phyloP scores from a whole-genome alignment of 2,113 vertebrate genomes.

The Neogale vison region DNA sequence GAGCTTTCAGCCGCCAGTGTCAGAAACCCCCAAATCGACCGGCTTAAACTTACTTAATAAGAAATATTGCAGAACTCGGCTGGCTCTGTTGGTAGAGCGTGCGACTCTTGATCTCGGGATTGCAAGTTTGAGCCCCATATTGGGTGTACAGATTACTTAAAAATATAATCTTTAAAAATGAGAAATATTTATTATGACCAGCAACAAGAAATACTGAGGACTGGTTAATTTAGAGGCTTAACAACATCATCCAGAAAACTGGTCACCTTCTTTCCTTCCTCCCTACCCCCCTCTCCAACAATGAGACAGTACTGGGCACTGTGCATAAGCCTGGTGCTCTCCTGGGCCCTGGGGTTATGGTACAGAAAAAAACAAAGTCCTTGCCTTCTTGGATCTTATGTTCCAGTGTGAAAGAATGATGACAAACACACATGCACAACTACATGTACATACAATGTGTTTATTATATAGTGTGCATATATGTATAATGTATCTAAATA shows the following conservation, averaged over 20 bases:
- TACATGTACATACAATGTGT: not conserved
- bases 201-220: not conserved
- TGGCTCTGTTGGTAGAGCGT: not conserved
- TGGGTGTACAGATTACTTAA: not conserved
- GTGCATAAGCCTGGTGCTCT: not conserved
- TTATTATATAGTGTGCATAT: not conserved
- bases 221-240: not conserved
- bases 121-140: not conserved
- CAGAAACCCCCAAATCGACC: accelerated
- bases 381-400: not conserved
- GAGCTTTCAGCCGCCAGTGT: not conserved
- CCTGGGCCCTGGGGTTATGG: not conserved
- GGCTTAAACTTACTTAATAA: not conserved
- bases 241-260: not conserved
- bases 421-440: not conserved
- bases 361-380: not conserved
- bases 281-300: not conserved
- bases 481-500: not conserved
- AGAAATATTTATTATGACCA: not conserved
- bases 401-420: not conserved
- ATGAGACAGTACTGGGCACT: too few relatives aligned
- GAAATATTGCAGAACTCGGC: not conserved
- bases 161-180: not conserved
- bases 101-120: not conserved
- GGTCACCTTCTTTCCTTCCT: not conserved